A percentile compares a stretch with the other conserved stretches of the same genome.
Evolutionary conservation across 2,797 vertebrate species (phyloP).

Genomic region (Ctenopoma multispine): DNA sequence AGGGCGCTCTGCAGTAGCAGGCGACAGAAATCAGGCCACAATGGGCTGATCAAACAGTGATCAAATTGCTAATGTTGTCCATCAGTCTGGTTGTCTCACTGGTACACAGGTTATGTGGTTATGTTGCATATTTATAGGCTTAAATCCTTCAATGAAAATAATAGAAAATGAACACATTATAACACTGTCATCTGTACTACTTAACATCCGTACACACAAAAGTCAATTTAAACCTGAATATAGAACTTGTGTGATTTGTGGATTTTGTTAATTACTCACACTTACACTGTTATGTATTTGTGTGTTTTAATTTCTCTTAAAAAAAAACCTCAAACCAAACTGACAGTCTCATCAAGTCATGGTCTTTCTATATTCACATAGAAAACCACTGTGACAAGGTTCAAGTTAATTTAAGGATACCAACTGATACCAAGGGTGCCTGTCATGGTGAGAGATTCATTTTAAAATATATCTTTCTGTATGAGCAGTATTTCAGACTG

Average conservation of each 20-base stretch:
- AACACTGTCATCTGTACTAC: too few species aligned
- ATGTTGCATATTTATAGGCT: conserved; percentile 54
- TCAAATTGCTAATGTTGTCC: conserved; percentile 52
- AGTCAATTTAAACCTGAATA: too few species aligned
- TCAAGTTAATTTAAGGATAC: too few species aligned
- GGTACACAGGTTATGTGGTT: conserved; percentile 50
- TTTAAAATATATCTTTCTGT: conserved; percentile 55
- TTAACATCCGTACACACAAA: too few species aligned
- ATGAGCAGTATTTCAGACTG: conserved; percentile 34
- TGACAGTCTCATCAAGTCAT: conserved; percentile 68
- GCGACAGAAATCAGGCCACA: conserved; percentile 49
- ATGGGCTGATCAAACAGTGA: conserved; percentile 29
- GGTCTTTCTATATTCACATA: conserved; percentile 29
- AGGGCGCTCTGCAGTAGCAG: neutral
- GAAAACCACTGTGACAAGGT: conserved; percentile 54
- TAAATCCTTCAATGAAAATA: conserved; percentile 64
- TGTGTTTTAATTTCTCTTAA: too few species aligned
- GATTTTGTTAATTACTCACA: too few species aligned
- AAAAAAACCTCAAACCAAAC: conserved; percentile 23
- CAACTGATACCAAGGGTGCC: conserved; percentile 27
- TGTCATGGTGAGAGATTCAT: conserved; percentile 19
- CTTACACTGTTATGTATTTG: too few species aligned
- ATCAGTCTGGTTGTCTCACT: conserved; percentile 39
- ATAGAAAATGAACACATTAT: conserved; percentile 7
- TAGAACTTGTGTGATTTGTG: too few species aligned